phyloP scores from a whole-genome alignment of 2,797 vertebrate species.

The Glossophaga mutica region DNA sequence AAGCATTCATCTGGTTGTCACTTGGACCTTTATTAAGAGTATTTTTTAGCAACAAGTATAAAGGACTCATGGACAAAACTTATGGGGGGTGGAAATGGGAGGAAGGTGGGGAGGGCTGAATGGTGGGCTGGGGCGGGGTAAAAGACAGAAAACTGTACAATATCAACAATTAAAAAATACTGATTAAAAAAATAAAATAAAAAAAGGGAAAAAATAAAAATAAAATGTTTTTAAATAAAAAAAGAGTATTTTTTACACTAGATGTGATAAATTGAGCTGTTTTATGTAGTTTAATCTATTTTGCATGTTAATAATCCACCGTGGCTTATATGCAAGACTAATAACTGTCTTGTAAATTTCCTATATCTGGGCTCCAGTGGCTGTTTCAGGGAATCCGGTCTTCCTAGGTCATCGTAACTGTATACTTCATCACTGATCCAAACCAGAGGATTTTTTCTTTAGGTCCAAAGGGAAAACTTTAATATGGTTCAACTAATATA shows the following conservation, averaged over 20 bases:
- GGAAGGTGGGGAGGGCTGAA: too few species aligned
- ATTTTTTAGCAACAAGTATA: too few species aligned
- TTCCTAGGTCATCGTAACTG: not conserved
- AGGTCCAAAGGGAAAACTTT: conserved; percentile 3
- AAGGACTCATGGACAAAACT: too few species aligned
- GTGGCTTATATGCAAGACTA: not conserved
- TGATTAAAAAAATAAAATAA: too few species aligned
- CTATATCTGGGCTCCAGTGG: not conserved
- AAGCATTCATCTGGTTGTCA: conserved; percentile 36
- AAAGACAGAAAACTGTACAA: too few species aligned
- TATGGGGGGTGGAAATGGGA: too few species aligned
- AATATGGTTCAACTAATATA: not conserved
- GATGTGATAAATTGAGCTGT: conserved; percentile 29
- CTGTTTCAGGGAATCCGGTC: not conserved
- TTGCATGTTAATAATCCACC: conserved; percentile 30
- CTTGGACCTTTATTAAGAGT: conserved; percentile 22
- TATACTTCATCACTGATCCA: conserved; percentile 30
- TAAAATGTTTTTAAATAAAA: too few species aligned
- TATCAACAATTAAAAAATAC: too few species aligned
- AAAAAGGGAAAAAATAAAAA: too few species aligned
- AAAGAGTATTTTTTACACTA: conserved; percentile 35
- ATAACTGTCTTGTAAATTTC: not conserved
- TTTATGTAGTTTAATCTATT: conserved; percentile 49
- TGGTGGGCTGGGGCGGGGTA: too few species aligned
- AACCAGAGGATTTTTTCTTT: not conserved